These are phyloP conservation scores for Muntiacus reevesi DNA, from an alignment of 2,113 vertebrate species.

Conservation along the genomic window DNA sequence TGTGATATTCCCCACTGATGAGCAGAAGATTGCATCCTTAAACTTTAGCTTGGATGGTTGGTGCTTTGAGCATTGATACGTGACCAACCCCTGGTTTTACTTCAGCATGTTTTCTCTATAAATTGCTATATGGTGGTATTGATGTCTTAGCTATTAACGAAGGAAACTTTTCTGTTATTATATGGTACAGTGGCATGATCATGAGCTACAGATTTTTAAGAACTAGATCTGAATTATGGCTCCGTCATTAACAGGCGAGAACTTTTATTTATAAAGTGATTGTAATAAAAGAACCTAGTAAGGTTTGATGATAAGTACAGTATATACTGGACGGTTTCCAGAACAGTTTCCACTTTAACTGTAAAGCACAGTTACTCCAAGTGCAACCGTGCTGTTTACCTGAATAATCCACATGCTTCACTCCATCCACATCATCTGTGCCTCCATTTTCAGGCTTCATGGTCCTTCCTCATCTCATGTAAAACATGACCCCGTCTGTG, in stretches of 20 bases:
- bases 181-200: neutral
- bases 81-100: neutral
- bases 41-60: neutral
- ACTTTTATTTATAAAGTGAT: neutral
- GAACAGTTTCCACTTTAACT: neutral
- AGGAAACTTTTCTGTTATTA: neutral
- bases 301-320: neutral
- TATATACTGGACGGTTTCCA: neutral
- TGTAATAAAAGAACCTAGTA: neutral
- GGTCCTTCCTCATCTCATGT: neutral
- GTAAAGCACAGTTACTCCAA: neutral
- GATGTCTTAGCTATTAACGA: neutral
- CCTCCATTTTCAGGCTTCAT: neutral
- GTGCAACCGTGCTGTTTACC: neutral
- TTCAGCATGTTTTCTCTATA: neutral
- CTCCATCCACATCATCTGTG: accelerated
- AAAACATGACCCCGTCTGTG: neutral
- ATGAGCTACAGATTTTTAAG: neutral
- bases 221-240: neutral
- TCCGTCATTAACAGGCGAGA: neutral
- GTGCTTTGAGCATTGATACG: neutral
- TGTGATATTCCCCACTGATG: neutral
- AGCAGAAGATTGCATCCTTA: neutral
- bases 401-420: neutral
- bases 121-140: neutral